Conservation (phyloP, 2,797 vertebrate genomes). For the Trichosurus vulpecula region DNA sequence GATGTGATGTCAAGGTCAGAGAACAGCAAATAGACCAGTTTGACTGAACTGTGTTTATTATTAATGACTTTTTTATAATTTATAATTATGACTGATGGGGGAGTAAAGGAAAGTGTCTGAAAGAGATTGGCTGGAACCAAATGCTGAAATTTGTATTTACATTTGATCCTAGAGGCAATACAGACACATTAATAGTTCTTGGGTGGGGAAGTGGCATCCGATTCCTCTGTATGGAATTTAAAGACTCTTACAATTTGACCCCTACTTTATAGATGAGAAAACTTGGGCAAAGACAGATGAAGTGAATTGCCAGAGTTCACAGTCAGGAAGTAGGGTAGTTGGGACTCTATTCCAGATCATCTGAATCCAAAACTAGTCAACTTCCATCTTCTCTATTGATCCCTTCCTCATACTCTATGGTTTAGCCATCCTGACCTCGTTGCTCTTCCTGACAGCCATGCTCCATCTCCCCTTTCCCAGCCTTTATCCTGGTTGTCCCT, state of each 20-base stretch:
- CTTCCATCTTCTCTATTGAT: neutral
- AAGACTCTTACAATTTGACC: neutral
- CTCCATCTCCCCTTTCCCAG: neutral
- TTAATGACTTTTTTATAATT: too few relatives aligned
- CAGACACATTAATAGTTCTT: neutral
- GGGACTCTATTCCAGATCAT: slow-evolving; percentile 7
- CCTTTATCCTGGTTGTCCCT: neutral
- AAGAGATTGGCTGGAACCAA: neutral
- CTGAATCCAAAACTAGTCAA: too few relatives aligned
- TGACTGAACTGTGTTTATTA: neutral
- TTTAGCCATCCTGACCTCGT: neutral
- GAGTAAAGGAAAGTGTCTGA: neutral
- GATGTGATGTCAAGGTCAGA: neutral
- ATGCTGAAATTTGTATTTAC: neutral
- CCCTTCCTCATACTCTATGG: neutral
- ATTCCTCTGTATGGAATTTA: neutral
- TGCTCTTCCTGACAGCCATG: neutral
- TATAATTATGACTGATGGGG: neutral
- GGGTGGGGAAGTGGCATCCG: neutral
- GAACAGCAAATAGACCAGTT: neutral
- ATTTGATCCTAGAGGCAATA: neutral
- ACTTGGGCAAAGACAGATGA: neutral
- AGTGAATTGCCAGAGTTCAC: slow-evolving; percentile 9
- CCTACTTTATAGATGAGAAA: slow-evolving; percentile 25
- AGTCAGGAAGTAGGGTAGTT: slow-evolving; percentile 20